Evolutionary conservation across 2,797 vertebrate species (phyloP), one percentile per base, ranked within the genome.

Genomic region (Nasua narica): DNA sequence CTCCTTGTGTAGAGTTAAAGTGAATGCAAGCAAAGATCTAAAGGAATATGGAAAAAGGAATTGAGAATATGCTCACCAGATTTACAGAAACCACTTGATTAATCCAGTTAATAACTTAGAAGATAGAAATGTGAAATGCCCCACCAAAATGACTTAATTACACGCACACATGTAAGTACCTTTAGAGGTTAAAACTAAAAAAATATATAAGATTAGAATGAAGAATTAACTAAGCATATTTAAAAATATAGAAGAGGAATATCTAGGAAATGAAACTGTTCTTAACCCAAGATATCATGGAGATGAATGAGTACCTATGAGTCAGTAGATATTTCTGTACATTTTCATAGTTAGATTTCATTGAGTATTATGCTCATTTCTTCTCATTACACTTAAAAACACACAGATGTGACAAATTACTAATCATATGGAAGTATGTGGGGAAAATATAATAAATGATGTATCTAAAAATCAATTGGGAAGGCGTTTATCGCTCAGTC

Each of bases 151-250:
- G 18, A 65, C 8, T 14, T 62, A 81, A 12, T 93, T 76, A 46
- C 35, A 86, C 46, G 19, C 16, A 52, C 12, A 70, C 35, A 16
- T 78, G 1, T 87, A 65, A 62, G 35, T 43, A 78, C 69, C 29
- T 13, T 77, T 90, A 81, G 3, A 35, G 48, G 77, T 65, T 94
- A 88, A 97, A 84, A 70, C 37, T 60, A 90, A 91, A 92, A 81
- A 77, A 65, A 18, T 62, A n/a, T 72, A 50, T 82, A 70, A 88
- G 86, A 70, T 46, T 27, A 37, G 16, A 43, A 35, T 77, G 29
- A 25, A 91, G 5, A 11, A 76, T 56, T 58, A 60, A 70, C 21
- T 92, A 35, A 87, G 5, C 32, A n/a, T 77, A 87, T 70, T 83
- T 92, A 32, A 69, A 95, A 87, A 84, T 78, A 84, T 3, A 85